Evolutionary conservation across 2,113 vertebrate species (phyloP).

Genomic region (Porphyrio hochstetteri): DNA sequence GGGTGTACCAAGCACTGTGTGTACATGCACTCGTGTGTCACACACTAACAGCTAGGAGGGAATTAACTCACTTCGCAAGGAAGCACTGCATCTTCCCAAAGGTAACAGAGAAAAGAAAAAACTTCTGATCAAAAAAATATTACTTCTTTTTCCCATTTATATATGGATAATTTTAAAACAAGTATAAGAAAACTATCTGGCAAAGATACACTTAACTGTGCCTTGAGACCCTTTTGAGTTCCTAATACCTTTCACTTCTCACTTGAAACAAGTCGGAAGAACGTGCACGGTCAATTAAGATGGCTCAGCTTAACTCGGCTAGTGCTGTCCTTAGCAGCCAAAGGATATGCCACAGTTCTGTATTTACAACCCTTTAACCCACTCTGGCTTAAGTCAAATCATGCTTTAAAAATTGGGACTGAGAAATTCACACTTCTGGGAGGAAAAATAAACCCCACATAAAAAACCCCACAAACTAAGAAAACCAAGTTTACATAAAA

Average conservation of each 20-base stretch:
- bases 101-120: fast-evolving
- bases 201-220: neutral
- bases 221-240: neutral
- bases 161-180: neutral
- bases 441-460: too few species aligned
- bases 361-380: neutral
- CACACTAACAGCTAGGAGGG: neutral
- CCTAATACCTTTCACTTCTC: neutral
- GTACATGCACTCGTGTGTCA: too few species aligned
- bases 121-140: neutral
- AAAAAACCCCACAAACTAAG: too few species aligned
- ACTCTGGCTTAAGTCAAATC: neutral
- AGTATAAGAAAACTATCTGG: neutral
- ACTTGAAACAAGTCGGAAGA: neutral
- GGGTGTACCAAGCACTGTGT: neutral
- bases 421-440: neutral
- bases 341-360: neutral
- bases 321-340: neutral
- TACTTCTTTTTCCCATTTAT: neutral
- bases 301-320: neutral
- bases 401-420: neutral
- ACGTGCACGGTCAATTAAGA: neutral
- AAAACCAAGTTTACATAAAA: neutral
- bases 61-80: neutral
- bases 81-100: neutral